phyloP scores from a whole-genome alignment of 2,113 vertebrate genomes.

The Datnioides undecimradiatus region DNA sequence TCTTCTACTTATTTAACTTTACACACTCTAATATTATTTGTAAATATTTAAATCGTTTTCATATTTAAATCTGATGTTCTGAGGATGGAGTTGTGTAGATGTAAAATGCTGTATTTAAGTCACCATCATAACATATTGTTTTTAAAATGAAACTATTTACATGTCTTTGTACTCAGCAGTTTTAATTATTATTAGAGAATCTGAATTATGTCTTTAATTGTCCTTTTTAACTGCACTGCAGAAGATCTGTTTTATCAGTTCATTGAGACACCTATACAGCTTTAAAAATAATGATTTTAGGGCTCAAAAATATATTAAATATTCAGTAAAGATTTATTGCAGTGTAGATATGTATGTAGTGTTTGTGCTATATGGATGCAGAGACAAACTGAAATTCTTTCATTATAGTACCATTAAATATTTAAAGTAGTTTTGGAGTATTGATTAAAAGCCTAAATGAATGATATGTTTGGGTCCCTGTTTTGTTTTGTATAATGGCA shows the following conservation, averaged over 20 bases:
- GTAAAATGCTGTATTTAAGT: slow-evolving; percentile 73
- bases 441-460: slow-evolving; percentile 47
- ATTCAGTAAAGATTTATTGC: slow-evolving; percentile 36
- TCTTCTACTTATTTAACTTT: slow-evolving; percentile 61
- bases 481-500: slow-evolving; percentile 10
- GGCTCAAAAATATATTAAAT: background rate
- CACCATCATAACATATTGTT: slow-evolving; percentile 35
- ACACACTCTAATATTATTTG: slow-evolving; percentile 61
- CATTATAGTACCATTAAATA: slow-evolving; percentile 31
- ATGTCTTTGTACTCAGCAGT: slow-evolving; percentile 21
- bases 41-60: slow-evolving; percentile 67
- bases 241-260: background rate
- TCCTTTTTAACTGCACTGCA: slow-evolving; percentile 23
- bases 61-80: slow-evolving; percentile 68
- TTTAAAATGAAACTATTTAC: slow-evolving; percentile 22
- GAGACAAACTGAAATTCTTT: background rate
- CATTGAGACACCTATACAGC: background rate
- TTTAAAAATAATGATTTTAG: background rate
- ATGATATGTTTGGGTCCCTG: background rate
- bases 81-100: slow-evolving; percentile 19
- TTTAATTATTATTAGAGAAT: slow-evolving; percentile 12
- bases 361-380: slow-evolving; percentile 15
- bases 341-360: slow-evolving; percentile 22
- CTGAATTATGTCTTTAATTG: background rate
- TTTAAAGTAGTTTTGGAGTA: slow-evolving; percentile 53